Conservation (phyloP, 2,888 invertebrate species). For the Melinaea marsaeus region DNA sequence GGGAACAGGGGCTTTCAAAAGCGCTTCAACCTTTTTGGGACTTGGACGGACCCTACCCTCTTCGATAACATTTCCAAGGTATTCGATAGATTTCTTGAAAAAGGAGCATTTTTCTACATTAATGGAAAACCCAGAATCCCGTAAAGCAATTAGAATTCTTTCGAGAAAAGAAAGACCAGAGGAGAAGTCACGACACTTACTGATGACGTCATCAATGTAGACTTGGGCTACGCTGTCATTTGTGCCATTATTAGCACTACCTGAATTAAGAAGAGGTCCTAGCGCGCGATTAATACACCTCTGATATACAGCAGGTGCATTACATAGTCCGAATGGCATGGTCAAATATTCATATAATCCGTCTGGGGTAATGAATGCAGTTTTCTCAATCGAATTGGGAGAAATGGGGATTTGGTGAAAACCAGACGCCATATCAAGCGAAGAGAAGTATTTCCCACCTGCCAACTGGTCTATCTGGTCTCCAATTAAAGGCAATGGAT, state of each 20-base stretch:
- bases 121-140: conserved; percentile 32
- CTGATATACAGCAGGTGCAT: not conserved
- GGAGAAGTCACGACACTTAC: too few species aligned
- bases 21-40: too few species aligned
- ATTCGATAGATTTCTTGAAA: conserved; percentile 30
- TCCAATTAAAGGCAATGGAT: conserved; percentile 16
- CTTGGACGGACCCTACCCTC: too few species aligned
- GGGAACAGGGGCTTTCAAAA: too few species aligned
- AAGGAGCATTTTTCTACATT: conserved; percentile 34
- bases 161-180: too few species aligned
- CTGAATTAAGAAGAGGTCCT: not conserved
- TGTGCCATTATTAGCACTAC: not conserved
- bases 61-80: too few species aligned
- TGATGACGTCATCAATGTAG: too few species aligned
- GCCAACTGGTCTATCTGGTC: not conserved
- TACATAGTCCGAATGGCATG: conserved; percentile 8
- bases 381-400: conserved; percentile 1
- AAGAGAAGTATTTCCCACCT: not conserved
- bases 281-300: conserved; percentile 20
- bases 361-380: conserved; percentile 9
- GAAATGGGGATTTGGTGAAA: conserved; percentile 10
- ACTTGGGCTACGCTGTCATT: conserved; percentile 8
- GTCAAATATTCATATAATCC: conserved; percentile 13
- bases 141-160: too few species aligned
- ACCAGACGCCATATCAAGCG: conserved; percentile 6